Evolutionary conservation across 2,888 invertebrate species (phyloP), one percentile per base, ranked within the genome.

Genomic region (Plebejus argus): DNA sequence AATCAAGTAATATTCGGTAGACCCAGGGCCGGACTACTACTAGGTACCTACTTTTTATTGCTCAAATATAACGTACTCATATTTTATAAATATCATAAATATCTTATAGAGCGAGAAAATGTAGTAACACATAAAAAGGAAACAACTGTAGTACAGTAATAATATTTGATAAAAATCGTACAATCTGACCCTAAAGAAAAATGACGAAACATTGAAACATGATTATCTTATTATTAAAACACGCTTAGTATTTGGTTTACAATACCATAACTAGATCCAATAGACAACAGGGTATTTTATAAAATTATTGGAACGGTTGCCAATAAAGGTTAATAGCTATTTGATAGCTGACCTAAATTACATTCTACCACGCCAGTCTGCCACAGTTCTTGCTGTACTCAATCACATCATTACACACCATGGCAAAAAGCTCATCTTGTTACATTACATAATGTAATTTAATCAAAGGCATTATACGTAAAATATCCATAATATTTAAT

Each of bases 321-420:
- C 49, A 28, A 53, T 49, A 74, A 72, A 74, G 74, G 74, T 74
- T 74, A 74, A 74, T 74, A 74, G 74, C 49, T 74, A 74, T 74
- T 74, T 74, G 74, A 74, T 74, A 74, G 74, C 74, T 18, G 74
- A 74, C 74, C 74, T 49, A 53, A 74, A 74, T 74, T 33, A 53
- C 74, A 74, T 74, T 74, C 49, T 74, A 74, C 12, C 74, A 49
- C 15, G 28, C 66, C 66, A 66, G 15, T 66, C 28, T 66, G 66
- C 33, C 28, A 28, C 66, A 66, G 66, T 33, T 28, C 66, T 66
- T 33, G 66, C 28, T 66, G 0, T 20, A 15, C 28, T 7, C 15
- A 18, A 66, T 66, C 66, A 66, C 66, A 18, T 66, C 15, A 33
- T 66, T 66, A 66, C 58, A 20, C 23, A 66, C 28, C 18, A 28